Conservation (phyloP, 2,797 vertebrate species). For the Chiloscyllium punctatum region DNA sequence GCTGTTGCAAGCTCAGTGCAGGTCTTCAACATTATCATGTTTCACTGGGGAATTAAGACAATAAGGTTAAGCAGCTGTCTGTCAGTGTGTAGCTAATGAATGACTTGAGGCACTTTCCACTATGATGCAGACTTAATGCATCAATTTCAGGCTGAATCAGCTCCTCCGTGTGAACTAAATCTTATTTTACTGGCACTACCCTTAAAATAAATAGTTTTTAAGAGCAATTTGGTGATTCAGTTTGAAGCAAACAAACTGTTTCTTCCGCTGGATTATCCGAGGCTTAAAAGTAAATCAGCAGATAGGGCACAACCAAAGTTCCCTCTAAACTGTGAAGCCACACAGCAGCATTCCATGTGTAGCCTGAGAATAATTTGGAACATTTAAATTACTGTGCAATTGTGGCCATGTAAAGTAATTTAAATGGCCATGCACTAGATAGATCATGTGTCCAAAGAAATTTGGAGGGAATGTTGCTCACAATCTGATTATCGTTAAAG, state of each 20-base stretch:
- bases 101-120: conserved; percentile 20
- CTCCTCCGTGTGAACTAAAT: not conserved
- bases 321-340: not conserved
- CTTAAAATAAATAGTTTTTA: not conserved
- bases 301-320: not conserved
- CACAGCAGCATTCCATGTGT: not conserved
- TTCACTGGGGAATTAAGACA: conserved; percentile 14
- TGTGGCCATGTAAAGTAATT: not conserved
- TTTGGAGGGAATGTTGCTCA: not conserved
- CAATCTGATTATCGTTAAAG: not conserved
- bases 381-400: not conserved
- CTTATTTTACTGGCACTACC: not conserved
- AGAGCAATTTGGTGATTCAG: not conserved
- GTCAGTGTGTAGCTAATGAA: conserved; percentile 26
- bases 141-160: not conserved
- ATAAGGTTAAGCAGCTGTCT: conserved; percentile 31
- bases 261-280: not conserved
- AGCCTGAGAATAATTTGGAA: not conserved
- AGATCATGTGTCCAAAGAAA: not conserved
- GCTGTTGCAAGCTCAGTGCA: not conserved
- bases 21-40: too few relatives aligned
- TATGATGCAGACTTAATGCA: not conserved
- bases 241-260: not conserved
- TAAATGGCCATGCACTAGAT: not conserved
- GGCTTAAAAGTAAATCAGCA: not conserved